Conservation (phyloP, 2,797 vertebrate genomes). For the Chloroceryle amazona region DNA sequence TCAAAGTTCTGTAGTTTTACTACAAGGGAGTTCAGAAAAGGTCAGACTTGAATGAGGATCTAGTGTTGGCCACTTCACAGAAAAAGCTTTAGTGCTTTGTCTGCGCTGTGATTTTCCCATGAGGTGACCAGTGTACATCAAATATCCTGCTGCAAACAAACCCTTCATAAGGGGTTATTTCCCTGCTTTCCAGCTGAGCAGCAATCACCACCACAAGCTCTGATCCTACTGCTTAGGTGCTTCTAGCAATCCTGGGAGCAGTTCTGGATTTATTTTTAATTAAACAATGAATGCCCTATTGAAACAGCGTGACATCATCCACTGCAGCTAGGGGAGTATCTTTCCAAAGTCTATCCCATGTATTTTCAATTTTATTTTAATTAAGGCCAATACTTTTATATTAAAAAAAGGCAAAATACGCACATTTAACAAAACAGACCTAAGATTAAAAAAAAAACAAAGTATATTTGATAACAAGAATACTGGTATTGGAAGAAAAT, state of each 20-base stretch:
- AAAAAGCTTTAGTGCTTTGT: neutral
- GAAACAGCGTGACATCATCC: neutral
- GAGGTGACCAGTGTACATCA: neutral
- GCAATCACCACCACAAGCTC: neutral
- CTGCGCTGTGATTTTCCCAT: neutral
- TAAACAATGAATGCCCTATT: neutral
- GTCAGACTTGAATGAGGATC: neutral
- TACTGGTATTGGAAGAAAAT: neutral
- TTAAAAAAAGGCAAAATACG: neutral
- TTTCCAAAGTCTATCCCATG: neutral
- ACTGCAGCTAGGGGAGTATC: neutral
- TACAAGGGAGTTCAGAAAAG: neutral
- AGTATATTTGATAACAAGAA: neutral
- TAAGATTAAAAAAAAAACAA: neutral
- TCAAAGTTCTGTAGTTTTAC: neutral
- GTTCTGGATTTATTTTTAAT: neutral
- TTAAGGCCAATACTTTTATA: neutral
- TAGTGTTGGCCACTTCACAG: neutral
- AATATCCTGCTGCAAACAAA: neutral
- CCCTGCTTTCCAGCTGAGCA: neutral
- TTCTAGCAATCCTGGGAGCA: neutral
- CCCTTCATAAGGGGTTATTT: neutral
- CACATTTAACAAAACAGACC: neutral
- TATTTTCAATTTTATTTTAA: neutral
- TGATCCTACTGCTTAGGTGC: neutral